Base-by-base conservation (phyloP, 2,113 vertebrate species). In the Dicrurus megarhynchus region DNA sequence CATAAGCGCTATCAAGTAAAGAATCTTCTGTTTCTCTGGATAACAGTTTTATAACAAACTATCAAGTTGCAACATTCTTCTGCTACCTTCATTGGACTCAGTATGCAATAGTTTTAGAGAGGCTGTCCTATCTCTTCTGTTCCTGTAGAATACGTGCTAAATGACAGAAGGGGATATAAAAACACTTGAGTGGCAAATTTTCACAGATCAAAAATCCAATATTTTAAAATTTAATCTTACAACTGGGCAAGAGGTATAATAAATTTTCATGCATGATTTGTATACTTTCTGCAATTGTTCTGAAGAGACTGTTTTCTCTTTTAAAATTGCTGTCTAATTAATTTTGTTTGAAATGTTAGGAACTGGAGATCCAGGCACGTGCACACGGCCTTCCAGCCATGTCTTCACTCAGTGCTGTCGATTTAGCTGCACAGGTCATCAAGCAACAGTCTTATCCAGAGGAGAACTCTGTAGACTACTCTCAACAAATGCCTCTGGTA, bases 301-400 rank as follows among this genome's bases (percentile, higher is more conserved):
- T 74, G 77, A 67, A 69, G 37, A 65, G 17, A 37, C 21, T 28
- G 15, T 21, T 41, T 64, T 13, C 3, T 75, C 47, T 91, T 95
- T 69, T 32, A 41, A 63, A 95, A 39, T 70, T 30, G 39, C 73
- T 68, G 53, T 52, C 47, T 94, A 80, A 91, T 85, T 50, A 55
- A 63, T 94, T 42, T 97, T 90, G 2, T 96, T 97, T 96, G 46
- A 57, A 93, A 93, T 86, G 74, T 46, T 97, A 99, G 99, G 99
- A 99, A 95, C 97, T 99, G 92, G 99, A 99, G 98, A 99, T 99
- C 88, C 99, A 99, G 94, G 99, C 99, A 24, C 98, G 98, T 69
- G 99, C 99, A 41, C 99, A 99, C 0, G 99, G 99, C 64, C 98
- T 99, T 65, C 99, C 99, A 70, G 97, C 97, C 93, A 97, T 99